phyloP scores from a whole-genome alignment of 2,797 vertebrate genomes.

The Anguilla marmorata region DNA sequence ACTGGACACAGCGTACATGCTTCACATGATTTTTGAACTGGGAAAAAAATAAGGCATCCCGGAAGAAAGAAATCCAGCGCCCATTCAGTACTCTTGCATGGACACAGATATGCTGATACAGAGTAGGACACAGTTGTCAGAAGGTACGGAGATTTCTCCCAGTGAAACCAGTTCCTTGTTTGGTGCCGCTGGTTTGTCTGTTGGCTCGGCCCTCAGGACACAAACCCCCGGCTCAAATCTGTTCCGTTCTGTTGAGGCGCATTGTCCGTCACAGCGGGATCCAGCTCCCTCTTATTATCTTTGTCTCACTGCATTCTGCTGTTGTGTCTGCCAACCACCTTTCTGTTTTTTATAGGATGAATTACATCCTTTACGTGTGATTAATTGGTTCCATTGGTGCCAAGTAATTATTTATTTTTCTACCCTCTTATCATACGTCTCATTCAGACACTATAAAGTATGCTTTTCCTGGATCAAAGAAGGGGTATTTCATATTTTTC shows the following conservation, averaged over 20 bases:
- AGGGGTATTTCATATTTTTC: background rate
- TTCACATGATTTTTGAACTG: background rate
- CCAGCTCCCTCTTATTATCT: slow-evolving; percentile 43
- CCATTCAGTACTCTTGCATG: background rate
- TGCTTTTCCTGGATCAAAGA: background rate
- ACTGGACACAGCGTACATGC: background rate
- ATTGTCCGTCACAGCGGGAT: slow-evolving; percentile 42
- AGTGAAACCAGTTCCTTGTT: background rate
- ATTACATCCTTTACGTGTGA: slow-evolving; percentile 60
- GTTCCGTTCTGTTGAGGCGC: slow-evolving; percentile 43
- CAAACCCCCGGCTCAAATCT: background rate
- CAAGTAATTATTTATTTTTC: slow-evolving; percentile 67
- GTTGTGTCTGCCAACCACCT: slow-evolving; percentile 48
- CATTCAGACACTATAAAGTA: slow-evolving; percentile 42
- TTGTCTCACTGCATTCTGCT: slow-evolving; percentile 49
- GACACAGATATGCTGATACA: background rate
- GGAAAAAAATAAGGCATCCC: background rate
- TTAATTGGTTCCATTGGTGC: slow-evolving; percentile 77
- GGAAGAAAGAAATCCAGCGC: background rate
- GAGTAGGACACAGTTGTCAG: background rate
- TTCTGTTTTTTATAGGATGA: slow-evolving; percentile 56
- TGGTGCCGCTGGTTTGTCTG: slow-evolving; percentile 41
- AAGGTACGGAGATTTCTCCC: background rate
- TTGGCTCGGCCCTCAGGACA: slow-evolving; percentile 39
- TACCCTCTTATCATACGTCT: slow-evolving; percentile 60